Evolutionary conservation across 64 coral and sea anemone species (phyloP).

Genomic region (Porites lutea): DNA sequence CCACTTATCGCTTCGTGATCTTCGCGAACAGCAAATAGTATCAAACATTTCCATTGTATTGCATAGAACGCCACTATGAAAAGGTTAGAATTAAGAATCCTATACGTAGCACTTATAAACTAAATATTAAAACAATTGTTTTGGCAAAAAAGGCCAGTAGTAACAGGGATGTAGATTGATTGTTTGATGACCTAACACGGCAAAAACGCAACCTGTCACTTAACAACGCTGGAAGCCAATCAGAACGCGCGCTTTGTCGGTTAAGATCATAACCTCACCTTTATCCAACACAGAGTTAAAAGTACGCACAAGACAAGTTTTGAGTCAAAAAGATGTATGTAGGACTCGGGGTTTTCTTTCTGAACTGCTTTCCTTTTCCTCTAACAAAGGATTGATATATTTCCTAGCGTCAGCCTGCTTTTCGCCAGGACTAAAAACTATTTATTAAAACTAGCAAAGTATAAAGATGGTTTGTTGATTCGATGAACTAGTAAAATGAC

Average conservation of each 20-base stretch:
- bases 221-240: background rate
- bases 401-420: too few species aligned
- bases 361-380: too few species aligned
- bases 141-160: conserved; percentile 13
- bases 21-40: background rate
- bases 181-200: conserved; percentile 29
- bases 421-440: too few species aligned
- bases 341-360: too few species aligned
- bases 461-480: too few species aligned
- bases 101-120: conserved; percentile 2
- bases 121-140: conserved; percentile 28
- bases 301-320: background rate
- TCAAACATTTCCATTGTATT: conserved; percentile 13
- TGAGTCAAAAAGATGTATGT: background rate
- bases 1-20: background rate
- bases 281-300: background rate
- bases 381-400: too few species aligned
- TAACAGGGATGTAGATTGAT: background rate
- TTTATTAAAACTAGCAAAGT: too few species aligned
- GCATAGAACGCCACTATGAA: background rate
- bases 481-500: too few species aligned
- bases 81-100: background rate
- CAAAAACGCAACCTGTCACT: conserved; percentile 39
- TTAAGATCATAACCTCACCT: conserved; percentile 9
- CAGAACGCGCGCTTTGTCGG: conserved; percentile 18